phyloP scores from a whole-genome alignment of 2,888 invertebrate genomes.

The Volucella inflata region DNA sequence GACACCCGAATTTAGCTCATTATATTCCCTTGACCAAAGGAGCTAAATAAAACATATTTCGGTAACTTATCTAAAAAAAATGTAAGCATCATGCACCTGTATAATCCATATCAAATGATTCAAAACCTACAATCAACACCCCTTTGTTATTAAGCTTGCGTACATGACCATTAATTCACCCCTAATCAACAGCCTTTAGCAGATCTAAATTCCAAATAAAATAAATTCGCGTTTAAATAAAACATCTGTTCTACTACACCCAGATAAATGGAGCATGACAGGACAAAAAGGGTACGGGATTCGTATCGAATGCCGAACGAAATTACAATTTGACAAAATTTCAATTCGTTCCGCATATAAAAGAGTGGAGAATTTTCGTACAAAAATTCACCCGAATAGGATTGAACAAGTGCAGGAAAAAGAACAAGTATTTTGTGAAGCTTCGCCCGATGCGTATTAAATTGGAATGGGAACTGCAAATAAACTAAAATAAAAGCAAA shows the following conservation, averaged over 20 bases:
- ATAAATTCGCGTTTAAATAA: constrained; percentile 83
- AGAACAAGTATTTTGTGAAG: constrained; percentile 28
- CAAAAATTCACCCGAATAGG: constrained; percentile 35
- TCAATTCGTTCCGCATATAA: constrained; percentile 83
- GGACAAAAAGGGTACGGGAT: constrained; percentile 80
- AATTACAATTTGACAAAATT: constrained; percentile 83
- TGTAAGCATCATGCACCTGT: constrained; percentile 65
- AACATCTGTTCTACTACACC: constrained; percentile 84
- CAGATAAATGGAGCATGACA: constrained; percentile 84
- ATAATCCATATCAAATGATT: constrained; percentile 73
- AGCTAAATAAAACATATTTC: constrained; percentile 24
- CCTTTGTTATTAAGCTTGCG: constrained; percentile 72
- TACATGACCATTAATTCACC: constrained; percentile 84
- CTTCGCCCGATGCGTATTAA: constrained; percentile 65
- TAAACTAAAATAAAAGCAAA: constrained; percentile 73
- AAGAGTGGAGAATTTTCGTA: constrained; percentile 75
- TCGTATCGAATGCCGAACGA: constrained; percentile 80
- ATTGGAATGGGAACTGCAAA: constrained; percentile 66
- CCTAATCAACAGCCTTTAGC: constrained; percentile 80
- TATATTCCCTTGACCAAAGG: no score
- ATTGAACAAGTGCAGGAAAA: constrained; percentile 67
- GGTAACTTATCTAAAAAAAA: constrained; percentile 5
- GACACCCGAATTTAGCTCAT: no score
- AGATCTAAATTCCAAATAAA: constrained; percentile 78
- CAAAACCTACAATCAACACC: constrained; percentile 75